Evolutionary conservation across 1,140 invertebrate genomes (phyloP), one percentile per base, ranked within the genome.

Genomic region (Stenopsyche tienmushanensis): DNA sequence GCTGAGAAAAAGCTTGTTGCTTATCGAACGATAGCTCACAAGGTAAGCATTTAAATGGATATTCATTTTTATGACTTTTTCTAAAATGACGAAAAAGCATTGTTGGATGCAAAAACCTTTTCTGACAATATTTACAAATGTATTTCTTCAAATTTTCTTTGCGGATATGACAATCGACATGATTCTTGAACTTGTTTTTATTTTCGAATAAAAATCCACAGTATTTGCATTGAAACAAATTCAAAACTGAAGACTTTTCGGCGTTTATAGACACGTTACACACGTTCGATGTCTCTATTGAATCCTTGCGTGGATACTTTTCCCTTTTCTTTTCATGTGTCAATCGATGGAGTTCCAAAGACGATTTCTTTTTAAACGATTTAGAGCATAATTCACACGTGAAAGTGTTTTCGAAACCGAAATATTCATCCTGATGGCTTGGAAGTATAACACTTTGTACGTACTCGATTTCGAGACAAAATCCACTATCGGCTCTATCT

Each of bases 81-180:
- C 34, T 50, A 15, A 62, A 52, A 23, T 62, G 60, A 0, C 17
- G 18, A 20, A 62, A 62, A 9, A 62, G 18, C 25, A 34, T 42
- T 7, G 18, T 15, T 3, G 60, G 60, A 1, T 49, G 1, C 15
- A 39, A 21, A 23, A 34, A 62, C 17, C 60, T 41, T 17, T 41
- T 52, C 10, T 50, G 24, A 20, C 60, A 62, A 62, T 62, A 62
- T 41, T 62, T 62, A 21, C 60, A 62, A 50, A 21, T 25, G 29
- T 62, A 62, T 39, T 52, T 62, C 34, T 52, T 50, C 17, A 47
- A 49, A 5, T 41, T 62, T 62, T 52, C 39, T 13, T 52, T 62
- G 3, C n/a, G 8, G 3, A 29, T 29, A 24, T 52, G 60, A 3
- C 17, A 1, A 8, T 21, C 25, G 1, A 52, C 15, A 20, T 62